Evolutionary conservation across 1,140 invertebrate species (phyloP).

Genomic region (Lordiphosa collinella): DNA sequence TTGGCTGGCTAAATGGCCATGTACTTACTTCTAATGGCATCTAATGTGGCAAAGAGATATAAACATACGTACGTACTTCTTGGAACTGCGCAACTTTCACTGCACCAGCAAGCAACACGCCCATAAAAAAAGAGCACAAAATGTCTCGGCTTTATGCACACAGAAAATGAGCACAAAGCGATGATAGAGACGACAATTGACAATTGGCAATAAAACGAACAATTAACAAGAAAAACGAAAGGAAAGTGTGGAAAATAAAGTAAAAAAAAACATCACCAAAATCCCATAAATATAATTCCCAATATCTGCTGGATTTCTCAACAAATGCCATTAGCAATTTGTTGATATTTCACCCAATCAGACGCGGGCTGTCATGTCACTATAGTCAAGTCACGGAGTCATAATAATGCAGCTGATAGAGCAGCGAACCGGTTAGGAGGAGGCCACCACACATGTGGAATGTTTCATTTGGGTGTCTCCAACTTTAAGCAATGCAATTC

Average conservation of each 20-base stretch:
- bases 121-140: slow-evolving; percentile 31
- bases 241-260: slow-evolving; percentile 19
- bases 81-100: slow-evolving; percentile 62
- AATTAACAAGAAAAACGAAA: slow-evolving; percentile 58
- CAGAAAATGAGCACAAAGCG: slow-evolving; percentile 17
- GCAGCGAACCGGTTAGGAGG: too few species aligned
- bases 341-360: slow-evolving; percentile 24
- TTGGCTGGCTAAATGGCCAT: slow-evolving; percentile 33
- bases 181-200: slow-evolving; percentile 46
- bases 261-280: slow-evolving; percentile 9
- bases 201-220: slow-evolving; percentile 65
- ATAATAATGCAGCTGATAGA: too few species aligned
- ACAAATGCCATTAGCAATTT: slow-evolving; percentile 43
- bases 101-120: slow-evolving; percentile 43
- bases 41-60: slow-evolving; percentile 23
- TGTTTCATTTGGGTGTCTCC: too few species aligned
- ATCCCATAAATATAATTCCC: slow-evolving; percentile 14
- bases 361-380: slow-evolving; percentile 3
- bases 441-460: too few species aligned
- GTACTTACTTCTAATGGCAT: slow-evolving; percentile 50
- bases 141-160: slow-evolving; percentile 1
- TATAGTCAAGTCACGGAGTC: too few species aligned
- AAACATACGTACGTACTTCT: slow-evolving; percentile 37
- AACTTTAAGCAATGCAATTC: background rate
- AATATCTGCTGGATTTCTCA: background rate